Evolutionary conservation across 1,140 invertebrate genomes (phyloP), one percentile per base, ranked within the genome.

Genomic region (Diabrotica undecimpunctata): DNA sequence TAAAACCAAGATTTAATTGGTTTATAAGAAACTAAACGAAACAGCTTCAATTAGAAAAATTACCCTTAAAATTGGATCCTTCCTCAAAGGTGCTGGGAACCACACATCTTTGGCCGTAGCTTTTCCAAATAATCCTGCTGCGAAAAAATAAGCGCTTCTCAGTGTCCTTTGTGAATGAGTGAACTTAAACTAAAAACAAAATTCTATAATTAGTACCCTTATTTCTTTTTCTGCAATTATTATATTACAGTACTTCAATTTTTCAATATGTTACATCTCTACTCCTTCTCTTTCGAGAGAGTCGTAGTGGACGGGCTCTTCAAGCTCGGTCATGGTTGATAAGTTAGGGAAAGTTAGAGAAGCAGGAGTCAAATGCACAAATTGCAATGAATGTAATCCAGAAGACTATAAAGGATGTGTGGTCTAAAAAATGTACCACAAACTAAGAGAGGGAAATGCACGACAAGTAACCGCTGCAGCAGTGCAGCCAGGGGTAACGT

Each of bases 141-240:
- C 83, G 79, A 93, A 93, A 71, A 86, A 83, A 71, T 83, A 83
- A 5, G 90, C 90, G 80, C 91, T 93, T 72, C 85, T 83, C 65
- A 87, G 79, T 1, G 91, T 86, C 63, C 91, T 83, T 74, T 92
- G 86, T 13, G 88, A 91, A 6, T 84, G 84, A 41, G 91, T 93
- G 69, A 85, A 89, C 72, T 85, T 86, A 74, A 93, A 90, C 87
- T 91, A 63, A 67, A 79, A 70, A 81, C 81, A 72, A 63, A 69
- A 57, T 50, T 65, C 1, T 25, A 25, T 25, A 25, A 25, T 25
- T 25, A 25, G 25, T 25, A 25, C 4, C 25, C 38, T 59, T 35
- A 58, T 51, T 63, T 58, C 61, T 51, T 10, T 10, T 10, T 10
- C 12, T 10, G 5, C 2, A 51, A 12, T 51, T 51, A 10, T 10